phyloP scores from a whole-genome alignment of 2,113 vertebrate genomes.

The Chloropsis hardwickii region DNA sequence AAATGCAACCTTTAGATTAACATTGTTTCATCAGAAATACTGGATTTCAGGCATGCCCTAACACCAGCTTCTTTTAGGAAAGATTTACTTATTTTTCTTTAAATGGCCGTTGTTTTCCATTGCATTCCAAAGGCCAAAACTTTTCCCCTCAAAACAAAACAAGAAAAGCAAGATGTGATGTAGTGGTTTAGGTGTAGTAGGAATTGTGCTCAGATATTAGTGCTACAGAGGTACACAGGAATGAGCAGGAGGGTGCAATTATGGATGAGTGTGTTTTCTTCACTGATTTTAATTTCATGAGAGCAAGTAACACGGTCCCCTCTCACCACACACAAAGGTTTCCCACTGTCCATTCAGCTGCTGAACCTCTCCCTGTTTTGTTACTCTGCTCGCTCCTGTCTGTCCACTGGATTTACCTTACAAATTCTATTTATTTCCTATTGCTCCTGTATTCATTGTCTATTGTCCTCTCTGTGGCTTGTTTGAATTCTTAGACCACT shows the following conservation, averaged over 20 bases:
- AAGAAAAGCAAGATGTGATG: not conserved
- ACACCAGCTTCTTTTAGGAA: not conserved
- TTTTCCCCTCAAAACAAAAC: not conserved
- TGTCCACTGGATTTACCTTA: not conserved
- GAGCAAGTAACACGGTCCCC: not conserved
- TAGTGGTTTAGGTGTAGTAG: not conserved
- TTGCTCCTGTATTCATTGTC: not conserved
- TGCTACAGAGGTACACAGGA: not conserved
- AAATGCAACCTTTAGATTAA: not conserved
- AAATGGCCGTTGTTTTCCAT: not conserved
- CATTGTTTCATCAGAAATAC: not conserved
- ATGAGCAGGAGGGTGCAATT: not conserved
- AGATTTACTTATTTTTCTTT: not conserved
- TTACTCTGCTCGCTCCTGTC: not conserved
- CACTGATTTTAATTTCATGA: slow-evolving; percentile 27
- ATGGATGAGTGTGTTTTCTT: not conserved
- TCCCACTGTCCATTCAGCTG: not conserved
- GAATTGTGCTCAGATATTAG: not conserved
- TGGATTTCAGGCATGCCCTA: not conserved
- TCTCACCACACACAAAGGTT: not conserved
- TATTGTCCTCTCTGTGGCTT: not conserved
- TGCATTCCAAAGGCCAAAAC: not conserved
- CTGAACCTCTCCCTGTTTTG: not conserved
- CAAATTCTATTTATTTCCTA: not conserved
- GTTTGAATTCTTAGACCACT: not conserved